phyloP scores from a whole-genome alignment of 2,113 vertebrate genomes.

The Pundamilia nyererei region DNA sequence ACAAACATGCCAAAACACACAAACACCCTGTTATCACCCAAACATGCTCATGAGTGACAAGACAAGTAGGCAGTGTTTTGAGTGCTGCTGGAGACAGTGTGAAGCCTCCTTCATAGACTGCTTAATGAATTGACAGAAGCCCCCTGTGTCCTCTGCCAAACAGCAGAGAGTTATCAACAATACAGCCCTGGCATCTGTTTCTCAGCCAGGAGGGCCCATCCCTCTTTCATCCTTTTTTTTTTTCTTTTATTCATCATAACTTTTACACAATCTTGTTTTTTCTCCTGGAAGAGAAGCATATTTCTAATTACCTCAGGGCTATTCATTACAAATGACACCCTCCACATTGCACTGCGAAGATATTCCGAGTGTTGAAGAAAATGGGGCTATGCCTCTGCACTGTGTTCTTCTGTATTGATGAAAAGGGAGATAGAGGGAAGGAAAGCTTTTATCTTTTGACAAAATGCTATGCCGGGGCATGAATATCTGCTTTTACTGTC shows the following conservation, averaged over 20 bases:
- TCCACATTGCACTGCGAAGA: slow-evolving; percentile 44
- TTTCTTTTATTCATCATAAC: slow-evolving; percentile 64
- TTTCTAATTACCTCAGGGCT: slow-evolving; percentile 72
- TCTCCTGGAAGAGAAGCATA: slow-evolving; percentile 53
- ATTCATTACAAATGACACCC: slow-evolving; percentile 66
- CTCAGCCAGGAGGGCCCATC: slow-evolving; percentile 40
- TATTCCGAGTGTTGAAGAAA: slow-evolving; percentile 38
- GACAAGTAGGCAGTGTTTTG: slow-evolving; percentile 39
- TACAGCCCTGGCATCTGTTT: slow-evolving; percentile 57
- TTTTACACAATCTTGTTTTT: slow-evolving; percentile 54
- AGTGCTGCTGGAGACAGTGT: slow-evolving; percentile 29
- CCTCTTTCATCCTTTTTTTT: slow-evolving; percentile 24
- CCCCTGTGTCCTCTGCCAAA: slow-evolving; percentile 45
- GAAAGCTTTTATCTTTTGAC: slow-evolving; percentile 65
- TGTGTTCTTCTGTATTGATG: slow-evolving; percentile 60
- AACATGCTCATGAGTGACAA: slow-evolving; percentile 34
- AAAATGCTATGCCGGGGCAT: slow-evolving; percentile 44
- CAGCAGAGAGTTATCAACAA: slow-evolving; percentile 32
- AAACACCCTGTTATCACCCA: slow-evolving; percentile 7
- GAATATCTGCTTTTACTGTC: slow-evolving; percentile 59
- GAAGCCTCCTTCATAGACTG: slow-evolving; percentile 41
- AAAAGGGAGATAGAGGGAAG: slow-evolving; percentile 53
- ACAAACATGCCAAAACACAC: not conserved
- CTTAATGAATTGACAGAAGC: slow-evolving; percentile 58
- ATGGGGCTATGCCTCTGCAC: slow-evolving; percentile 53